phyloP scores from a whole-genome alignment of 2,113 vertebrate species.

The Nerophis lumbriciformis region DNA sequence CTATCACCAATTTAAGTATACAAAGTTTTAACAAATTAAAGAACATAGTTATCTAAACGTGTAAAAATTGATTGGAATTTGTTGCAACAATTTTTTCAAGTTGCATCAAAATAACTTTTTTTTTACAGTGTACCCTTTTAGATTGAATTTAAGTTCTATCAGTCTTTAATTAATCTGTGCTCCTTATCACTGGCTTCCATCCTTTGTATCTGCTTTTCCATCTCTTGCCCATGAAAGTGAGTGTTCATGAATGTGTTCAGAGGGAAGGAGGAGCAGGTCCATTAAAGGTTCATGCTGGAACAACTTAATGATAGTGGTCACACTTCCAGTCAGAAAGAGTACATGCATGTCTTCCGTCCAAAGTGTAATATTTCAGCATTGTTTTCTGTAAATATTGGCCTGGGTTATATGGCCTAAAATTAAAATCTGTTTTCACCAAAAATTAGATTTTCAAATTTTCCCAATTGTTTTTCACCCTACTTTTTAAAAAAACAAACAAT shows the following conservation, averaged over 20 bases:
- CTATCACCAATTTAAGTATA: too few species aligned
- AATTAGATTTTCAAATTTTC: too few species aligned
- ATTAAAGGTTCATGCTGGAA: slow-evolving; percentile 47
- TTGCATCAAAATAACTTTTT: too few species aligned
- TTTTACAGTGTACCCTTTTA: not conserved
- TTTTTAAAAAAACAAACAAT: too few species aligned
- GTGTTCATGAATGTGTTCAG: slow-evolving; percentile 54
- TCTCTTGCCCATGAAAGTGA: slow-evolving; percentile 21
- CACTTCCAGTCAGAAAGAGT: slow-evolving; percentile 11
- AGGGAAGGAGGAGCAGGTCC: slow-evolving; percentile 22
- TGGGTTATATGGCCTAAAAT: too few species aligned
- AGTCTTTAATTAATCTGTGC: not conserved
- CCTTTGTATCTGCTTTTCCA: slow-evolving; percentile 21
- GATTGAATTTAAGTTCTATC: not conserved
- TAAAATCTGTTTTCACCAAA: too few species aligned
- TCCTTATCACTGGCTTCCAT: not conserved
- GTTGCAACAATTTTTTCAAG: too few species aligned
- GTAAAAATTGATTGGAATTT: too few species aligned
- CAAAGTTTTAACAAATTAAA: too few species aligned
- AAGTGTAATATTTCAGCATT: not conserved
- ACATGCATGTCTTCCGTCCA: not conserved
- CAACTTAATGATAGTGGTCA: slow-evolving; percentile 35
- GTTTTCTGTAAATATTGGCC: not conserved
- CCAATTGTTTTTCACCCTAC: too few species aligned
- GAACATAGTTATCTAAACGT: too few species aligned